phyloP scores from a whole-genome alignment of 1,140 invertebrate genomes.

The Hylaeus volcanicus region DNA sequence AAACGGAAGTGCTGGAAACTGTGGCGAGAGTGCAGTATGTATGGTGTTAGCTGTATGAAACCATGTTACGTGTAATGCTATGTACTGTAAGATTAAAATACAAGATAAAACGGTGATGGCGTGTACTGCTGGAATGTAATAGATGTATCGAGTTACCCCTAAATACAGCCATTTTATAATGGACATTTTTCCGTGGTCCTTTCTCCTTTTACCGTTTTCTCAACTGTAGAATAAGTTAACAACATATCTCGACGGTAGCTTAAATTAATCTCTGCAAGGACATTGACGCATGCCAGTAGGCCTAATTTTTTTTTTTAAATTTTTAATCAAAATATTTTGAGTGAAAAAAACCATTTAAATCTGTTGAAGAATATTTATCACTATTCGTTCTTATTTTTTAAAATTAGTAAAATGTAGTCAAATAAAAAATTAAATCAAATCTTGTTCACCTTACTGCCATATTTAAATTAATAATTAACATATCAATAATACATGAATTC shows the following conservation, averaged over 20 bases:
- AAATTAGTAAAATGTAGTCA: too few species aligned
- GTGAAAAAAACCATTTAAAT: too few species aligned
- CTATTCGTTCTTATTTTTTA: too few species aligned
- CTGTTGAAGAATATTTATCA: too few species aligned
- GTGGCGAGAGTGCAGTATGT: constrained; percentile 73
- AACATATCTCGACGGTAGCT: neutral
- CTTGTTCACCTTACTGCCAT: too few species aligned
- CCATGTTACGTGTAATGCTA: constrained; percentile 77
- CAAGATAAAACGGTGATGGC: constrained; percentile 70
- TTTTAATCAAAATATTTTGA: too few species aligned
- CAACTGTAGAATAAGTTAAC: constrained; percentile 6
- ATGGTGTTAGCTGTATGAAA: constrained; percentile 79
- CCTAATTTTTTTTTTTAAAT: too few species aligned
- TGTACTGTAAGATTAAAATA: constrained; percentile 75
- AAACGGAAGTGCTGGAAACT: constrained; percentile 56
- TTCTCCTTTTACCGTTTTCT: neutral
- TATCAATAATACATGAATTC: too few species aligned
- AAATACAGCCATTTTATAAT: constrained; percentile 82
- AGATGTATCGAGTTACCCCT: constrained; percentile 78
- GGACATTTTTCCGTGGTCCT: constrained; percentile 60
- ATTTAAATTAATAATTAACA: too few species aligned
- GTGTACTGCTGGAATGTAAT: constrained; percentile 77
- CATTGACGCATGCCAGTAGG: too few species aligned
- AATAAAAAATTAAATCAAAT: too few species aligned
- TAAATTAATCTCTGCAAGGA: too few species aligned